Evolutionary conservation across 2,113 vertebrate genomes (phyloP).

Genomic region (Heptranchias perlo): DNA sequence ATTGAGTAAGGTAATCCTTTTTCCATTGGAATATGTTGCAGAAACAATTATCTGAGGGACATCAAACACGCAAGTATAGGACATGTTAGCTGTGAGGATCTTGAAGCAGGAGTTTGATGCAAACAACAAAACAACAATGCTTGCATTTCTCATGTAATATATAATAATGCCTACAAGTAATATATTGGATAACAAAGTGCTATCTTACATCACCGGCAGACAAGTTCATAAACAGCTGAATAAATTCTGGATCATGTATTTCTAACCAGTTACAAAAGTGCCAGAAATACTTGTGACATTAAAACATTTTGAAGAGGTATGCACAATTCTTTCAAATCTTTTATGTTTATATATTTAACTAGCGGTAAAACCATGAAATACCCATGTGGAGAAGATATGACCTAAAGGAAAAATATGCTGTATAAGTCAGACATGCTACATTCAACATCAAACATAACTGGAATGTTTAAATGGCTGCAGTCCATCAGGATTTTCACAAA

Average conservation of each 20-base stretch:
- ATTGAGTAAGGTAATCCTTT: background rate
- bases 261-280: background rate
- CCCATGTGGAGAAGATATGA: background rate
- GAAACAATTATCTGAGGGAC: too few relatives aligned
- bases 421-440: background rate
- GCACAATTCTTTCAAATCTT: background rate
- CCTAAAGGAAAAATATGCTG: background rate
- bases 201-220: background rate
- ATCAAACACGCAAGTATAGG: too few relatives aligned
- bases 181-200: background rate
- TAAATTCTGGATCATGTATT: background rate
- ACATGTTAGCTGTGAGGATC: background rate
- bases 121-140: background rate
- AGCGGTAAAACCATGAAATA: background rate
- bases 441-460: background rate
- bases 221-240: background rate
- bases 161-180: background rate
- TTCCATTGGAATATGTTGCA: too few relatives aligned
- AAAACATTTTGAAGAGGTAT: background rate
- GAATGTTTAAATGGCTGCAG: background rate
- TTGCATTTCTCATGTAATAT: background rate
- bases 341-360: background rate
- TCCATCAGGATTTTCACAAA: slow-evolving; percentile 4
- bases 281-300: background rate
- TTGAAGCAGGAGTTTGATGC: background rate